Conservation (phyloP, 2,113 vertebrate species). For the Chaetodon trifascialis region DNA sequence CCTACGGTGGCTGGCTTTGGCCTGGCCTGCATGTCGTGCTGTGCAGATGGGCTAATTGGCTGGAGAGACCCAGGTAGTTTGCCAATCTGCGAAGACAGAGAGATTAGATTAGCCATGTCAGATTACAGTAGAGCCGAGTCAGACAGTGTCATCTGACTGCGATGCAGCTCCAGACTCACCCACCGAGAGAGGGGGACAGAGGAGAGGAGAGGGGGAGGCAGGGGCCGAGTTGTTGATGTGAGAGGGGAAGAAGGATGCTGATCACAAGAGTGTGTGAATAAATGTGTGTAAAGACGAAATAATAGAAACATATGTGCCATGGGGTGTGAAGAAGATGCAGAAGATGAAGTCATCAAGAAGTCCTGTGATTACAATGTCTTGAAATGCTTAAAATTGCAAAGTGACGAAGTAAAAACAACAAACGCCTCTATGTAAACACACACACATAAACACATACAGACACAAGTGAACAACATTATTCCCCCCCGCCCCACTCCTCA, state of each 20-base stretch:
- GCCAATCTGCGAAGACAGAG: conserved; percentile 58
- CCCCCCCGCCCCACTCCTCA: conserved; percentile 14
- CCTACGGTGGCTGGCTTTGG: conserved; percentile 34
- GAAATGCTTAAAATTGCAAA: background rate
- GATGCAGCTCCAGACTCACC: conserved; percentile 58
- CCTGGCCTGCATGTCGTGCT: conserved; percentile 43
- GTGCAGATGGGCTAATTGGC: conserved; percentile 75
- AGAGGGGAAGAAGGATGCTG: background rate
- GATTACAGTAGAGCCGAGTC: conserved; percentile 72
- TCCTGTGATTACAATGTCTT: background rate
- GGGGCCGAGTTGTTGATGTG: background rate
- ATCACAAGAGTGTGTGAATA: background rate
- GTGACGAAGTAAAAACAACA: background rate
- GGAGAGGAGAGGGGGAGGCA: background rate
- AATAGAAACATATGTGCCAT: background rate
- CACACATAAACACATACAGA: conserved; percentile 12
- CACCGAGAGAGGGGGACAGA: conserved; percentile 51
- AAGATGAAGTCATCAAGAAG: background rate
- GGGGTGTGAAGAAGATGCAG: background rate
- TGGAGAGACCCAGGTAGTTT: conserved; percentile 64
- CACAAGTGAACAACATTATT: conserved; percentile 50
- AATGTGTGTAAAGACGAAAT: background rate
- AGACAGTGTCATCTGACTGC: conserved; percentile 58
- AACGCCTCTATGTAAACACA: background rate
- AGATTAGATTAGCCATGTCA: conserved; percentile 78